Percentiles rank a stretch among this genome's conserved stretches.
Evolutionary conservation across 2,797 vertebrate species (phyloP).

Genomic region (Myioborus melanocephalus): DNA sequence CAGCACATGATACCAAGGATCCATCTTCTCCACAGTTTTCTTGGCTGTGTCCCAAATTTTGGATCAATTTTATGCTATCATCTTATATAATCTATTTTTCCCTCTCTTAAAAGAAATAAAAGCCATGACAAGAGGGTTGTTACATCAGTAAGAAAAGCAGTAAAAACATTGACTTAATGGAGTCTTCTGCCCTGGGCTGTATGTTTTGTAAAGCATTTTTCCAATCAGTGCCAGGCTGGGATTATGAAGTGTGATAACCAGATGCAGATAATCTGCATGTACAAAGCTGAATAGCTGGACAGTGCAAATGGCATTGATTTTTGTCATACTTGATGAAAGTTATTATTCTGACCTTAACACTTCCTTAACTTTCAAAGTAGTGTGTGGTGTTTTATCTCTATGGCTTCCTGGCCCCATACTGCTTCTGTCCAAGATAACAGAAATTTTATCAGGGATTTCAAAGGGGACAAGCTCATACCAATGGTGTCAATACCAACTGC

Average conservation of each 20-base stretch:
- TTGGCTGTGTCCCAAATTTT: background rate
- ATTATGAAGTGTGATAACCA: constrained; percentile 44
- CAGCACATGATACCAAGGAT: background rate
- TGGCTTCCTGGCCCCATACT: background rate
- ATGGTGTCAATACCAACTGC: background rate
- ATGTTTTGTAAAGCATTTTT: constrained; percentile 50
- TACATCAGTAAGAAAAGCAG: constrained; percentile 37
- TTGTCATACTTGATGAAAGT: constrained; percentile 26
- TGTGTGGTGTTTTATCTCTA: background rate
- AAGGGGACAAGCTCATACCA: background rate
- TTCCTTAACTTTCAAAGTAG: background rate
- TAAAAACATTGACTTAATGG: constrained; percentile 49
- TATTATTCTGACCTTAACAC: background rate
- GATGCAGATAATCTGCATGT: constrained; percentile 35
- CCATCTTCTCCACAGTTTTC: background rate
- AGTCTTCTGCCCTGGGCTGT: constrained; percentile 47
- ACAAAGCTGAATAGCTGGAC: background rate
- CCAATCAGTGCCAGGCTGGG: constrained; percentile 20
- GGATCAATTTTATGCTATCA: background rate
- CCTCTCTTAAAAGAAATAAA: background rate
- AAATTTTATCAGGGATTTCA: background rate
- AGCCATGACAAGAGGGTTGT: background rate
- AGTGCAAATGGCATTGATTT: constrained; percentile 17
- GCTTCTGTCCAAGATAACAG: background rate
- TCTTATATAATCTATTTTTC: background rate